Percentiles rank a stretch among this genome's conserved stretches.
Evolutionary conservation across 2,797 vertebrate species (phyloP).

Genomic region (Cryptoprocta ferox): DNA sequence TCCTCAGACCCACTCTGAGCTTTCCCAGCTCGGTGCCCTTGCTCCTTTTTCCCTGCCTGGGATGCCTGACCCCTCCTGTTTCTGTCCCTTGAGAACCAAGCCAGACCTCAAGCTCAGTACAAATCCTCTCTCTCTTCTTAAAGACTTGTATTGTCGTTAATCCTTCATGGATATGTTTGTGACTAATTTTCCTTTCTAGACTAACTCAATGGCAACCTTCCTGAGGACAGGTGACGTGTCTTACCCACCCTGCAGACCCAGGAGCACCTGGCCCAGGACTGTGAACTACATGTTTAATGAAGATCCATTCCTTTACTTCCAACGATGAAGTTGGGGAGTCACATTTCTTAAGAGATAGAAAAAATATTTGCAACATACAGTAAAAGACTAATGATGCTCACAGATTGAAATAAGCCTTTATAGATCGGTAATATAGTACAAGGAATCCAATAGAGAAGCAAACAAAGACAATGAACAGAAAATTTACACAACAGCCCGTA

Average conservation of each 20-base stretch:
- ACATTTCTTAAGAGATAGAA: conserved; percentile 7
- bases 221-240: neutral
- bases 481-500: neutral
- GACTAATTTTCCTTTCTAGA: neutral
- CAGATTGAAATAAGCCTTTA: neutral
- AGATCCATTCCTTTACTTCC: neutral
- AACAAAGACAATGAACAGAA: neutral
- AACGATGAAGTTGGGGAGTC: neutral
- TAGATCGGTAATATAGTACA: neutral
- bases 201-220: neutral
- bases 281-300: neutral
- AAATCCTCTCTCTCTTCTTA: neutral
- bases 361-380: neutral
- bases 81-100: neutral
- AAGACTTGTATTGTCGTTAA: neutral
- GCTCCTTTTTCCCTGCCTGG: neutral
- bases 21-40: neutral
- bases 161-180: neutral
- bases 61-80: neutral
- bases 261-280: neutral
- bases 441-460: neutral
- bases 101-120: neutral
- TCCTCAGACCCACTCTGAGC: neutral
- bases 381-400: neutral
- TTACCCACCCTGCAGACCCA: neutral